Percentiles rank a stretch among this genome's conserved stretches.
Evolutionary conservation across 2,888 invertebrate genomes (phyloP).

Genomic region (Trichacis sp.): DNA sequence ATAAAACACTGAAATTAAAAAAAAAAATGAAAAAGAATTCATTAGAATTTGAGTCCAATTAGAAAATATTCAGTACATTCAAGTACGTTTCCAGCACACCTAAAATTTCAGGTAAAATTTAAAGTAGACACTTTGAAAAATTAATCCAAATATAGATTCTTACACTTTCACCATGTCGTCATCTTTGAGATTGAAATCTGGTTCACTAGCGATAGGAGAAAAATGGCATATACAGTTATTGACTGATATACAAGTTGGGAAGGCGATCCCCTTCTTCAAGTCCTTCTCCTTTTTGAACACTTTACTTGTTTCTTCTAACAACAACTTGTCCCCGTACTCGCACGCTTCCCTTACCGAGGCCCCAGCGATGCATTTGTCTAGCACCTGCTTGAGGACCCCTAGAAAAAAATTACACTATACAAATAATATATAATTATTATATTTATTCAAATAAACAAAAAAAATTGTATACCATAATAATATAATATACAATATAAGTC

Average conservation of each 20-base stretch:
- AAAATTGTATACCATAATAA: no score
- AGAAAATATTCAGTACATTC: background rate
- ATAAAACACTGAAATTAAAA: no score
- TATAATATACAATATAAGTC: no score
- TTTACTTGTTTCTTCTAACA: slow-evolving; percentile 92
- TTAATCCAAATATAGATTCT: no score
- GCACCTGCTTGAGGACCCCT: slow-evolving; percentile 90
- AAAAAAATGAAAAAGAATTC: no score
- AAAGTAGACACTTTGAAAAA: no score
- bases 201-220: slow-evolving; percentile 94
- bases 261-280: slow-evolving; percentile 97
- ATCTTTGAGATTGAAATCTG: slow-evolving; percentile 85
- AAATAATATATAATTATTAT: background rate
- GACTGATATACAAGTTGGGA: slow-evolving; percentile 97
- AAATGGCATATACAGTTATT: slow-evolving; percentile 99
- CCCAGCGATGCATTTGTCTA: slow-evolving; percentile 88
- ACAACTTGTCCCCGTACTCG: slow-evolving; percentile 88
- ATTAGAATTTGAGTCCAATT: no score
- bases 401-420: slow-evolving; percentile 52
- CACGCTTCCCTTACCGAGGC: slow-evolving; percentile 93
- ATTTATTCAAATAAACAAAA: no score
- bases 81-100: slow-evolving; percentile 54
- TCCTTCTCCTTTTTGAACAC: slow-evolving; percentile 99
- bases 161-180: slow-evolving; percentile 98
- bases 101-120: no score